Percentiles rank a stretch among this genome's conserved stretches.
These are phyloP conservation scores for Bettongia penicillata DNA, from an alignment of 2,113 vertebrate species.

Conservation along the genomic window DNA sequence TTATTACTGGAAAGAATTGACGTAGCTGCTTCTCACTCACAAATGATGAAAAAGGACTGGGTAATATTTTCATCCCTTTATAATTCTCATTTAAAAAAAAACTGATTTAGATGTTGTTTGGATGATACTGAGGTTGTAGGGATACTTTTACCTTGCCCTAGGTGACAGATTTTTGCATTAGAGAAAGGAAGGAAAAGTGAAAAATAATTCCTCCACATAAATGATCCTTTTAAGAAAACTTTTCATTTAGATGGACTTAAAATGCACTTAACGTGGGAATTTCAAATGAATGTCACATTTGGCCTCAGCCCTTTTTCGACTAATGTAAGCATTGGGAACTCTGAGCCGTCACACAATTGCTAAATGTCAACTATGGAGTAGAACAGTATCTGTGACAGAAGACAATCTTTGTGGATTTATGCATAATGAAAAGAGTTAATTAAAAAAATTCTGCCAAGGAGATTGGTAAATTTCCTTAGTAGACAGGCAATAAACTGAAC, in stretches of 20 bases:
- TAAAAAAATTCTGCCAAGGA: conserved; percentile 41
- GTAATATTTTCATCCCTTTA: not conserved
- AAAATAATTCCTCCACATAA: conserved; percentile 58
- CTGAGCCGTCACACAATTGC: conserved; percentile 3
- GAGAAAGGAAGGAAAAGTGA: conserved; percentile 37
- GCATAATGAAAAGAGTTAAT: conserved; percentile 47
- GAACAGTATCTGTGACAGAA: conserved; percentile 1
- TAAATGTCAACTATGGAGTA: conserved; percentile 48
- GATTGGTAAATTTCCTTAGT: conserved; percentile 60
- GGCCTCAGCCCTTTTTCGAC: conserved; percentile 51
- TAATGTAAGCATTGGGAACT: not conserved
- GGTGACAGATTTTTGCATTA: conserved; percentile 21
- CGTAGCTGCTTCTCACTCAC: conserved; percentile 4
- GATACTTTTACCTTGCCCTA: not conserved
- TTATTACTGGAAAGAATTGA: conserved; percentile 40
- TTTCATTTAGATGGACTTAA: conserved; percentile 61
- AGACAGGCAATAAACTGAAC: conserved; percentile 63
- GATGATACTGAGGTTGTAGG: conserved; percentile 43
- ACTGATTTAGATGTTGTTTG: not conserved
- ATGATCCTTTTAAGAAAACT: conserved; percentile 52
- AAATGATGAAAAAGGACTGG: not conserved
- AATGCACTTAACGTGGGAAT: conserved; percentile 4
- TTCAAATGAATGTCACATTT: conserved; percentile 46
- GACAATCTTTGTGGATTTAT: conserved; percentile 40
- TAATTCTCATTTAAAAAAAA: not conserved